Base-by-base conservation (phyloP, 2,113 vertebrate genomes). In the Lycaon pictus region DNA sequence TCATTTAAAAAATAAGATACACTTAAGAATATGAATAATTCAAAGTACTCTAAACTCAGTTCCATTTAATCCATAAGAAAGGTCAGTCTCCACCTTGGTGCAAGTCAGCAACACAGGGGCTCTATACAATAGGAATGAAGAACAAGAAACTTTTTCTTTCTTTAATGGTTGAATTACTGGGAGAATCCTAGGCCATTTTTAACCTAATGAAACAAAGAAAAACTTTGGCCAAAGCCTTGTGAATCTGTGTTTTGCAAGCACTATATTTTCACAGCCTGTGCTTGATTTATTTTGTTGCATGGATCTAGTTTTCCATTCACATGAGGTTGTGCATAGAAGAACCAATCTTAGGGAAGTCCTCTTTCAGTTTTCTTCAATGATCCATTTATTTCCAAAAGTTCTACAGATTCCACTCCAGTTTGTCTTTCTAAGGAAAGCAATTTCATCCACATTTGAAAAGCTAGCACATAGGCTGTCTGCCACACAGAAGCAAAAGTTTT, bases 21-120 rank as follows among this genome's bases (percentile, higher is more conserved):
- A 63, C 16, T 60, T 74, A 60, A 92, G 87, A 88, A 80, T 58
- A 51, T 63, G 25, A 93, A 27, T 88, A 88, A 82, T 56, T 77
- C 58, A 53, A 53, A 92, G 87, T 83, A 35, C 74, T 69, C 60
- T 87, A 65, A 27, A 76, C 25, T 82, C 48, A 16, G 11, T 25
- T 81, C 29, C 65, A 77, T 63, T 95, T 92, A 72, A 74, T 56
- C 77, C 76, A 83, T 62, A 65, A 80, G 37, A 55, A 72, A 90
- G 72, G 27, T 25, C 35, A 89, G 53, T 11, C 16, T 32, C 56
- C 20, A 60, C 23, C 51, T 27, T 60, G 48, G 65, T 48, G 16
- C 79, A 58, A 82, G 53, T 37, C 87, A 89, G 29, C 58, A 69
- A 93, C 62, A 55, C 1, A 85, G 43, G 23, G 35, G 27, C 72